phyloP scores from a whole-genome alignment of 1,140 invertebrate genomes.

The Pararge aegeria region DNA sequence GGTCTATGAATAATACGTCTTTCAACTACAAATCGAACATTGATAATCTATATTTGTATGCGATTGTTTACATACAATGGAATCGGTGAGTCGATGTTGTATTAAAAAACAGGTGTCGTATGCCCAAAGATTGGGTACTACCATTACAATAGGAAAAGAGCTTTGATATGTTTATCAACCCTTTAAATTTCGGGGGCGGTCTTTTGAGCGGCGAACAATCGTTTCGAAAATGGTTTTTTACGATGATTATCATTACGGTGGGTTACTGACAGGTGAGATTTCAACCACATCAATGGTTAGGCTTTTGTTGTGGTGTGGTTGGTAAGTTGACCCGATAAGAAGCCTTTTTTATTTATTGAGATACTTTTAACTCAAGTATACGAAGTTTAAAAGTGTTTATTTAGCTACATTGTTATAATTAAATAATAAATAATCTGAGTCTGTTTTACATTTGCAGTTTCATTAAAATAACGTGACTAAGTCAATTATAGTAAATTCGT shows the following conservation, averaged over 20 bases:
- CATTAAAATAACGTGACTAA: too few relatives aligned
- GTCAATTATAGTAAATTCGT: too few relatives aligned
- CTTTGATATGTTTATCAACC: conserved; percentile 78
- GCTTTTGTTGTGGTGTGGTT: conserved; percentile 30
- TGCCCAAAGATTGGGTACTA: conserved; percentile 45
- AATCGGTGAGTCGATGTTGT: conserved; percentile 47
- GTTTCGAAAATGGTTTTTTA: conserved; percentile 62
- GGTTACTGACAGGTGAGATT: conserved; percentile 76
- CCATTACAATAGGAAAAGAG: conserved; percentile 38
- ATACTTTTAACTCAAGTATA: not conserved
- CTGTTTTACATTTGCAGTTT: too few relatives aligned
- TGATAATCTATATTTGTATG: conserved; percentile 70
- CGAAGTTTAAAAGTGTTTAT: not conserved
- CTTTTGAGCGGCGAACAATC: conserved; percentile 60
- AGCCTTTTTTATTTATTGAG: conserved; percentile 40
- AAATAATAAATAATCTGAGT: too few relatives aligned
- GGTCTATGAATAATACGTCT: conserved; percentile 58
- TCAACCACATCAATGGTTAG: conserved; percentile 50
- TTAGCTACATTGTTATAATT: not conserved
- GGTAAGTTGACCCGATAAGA: conserved; percentile 62
- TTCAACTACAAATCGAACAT: conserved; percentile 51
- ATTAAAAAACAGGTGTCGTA: conserved; percentile 69
- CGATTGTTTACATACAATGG: conserved; percentile 64
- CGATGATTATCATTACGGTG: conserved; percentile 65
- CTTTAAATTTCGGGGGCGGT: conserved; percentile 67